Evolutionary conservation across 2,113 vertebrate species (phyloP).

Genomic region (Rattus norvegicus): GRCr8 NC_086022.1:11550501-11551000

Average conservation of each 20-base stretch:
- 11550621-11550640: neutral
- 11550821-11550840: too few relatives aligned
- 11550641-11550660: neutral
- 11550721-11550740: neutral
- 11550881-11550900: neutral
- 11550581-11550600: neutral
- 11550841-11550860: too few relatives aligned
- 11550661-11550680: neutral
- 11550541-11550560: neutral
- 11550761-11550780: too few relatives aligned
- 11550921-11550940: neutral
- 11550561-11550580: neutral
- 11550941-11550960: neutral
- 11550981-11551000: neutral
- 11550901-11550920: neutral
- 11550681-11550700: neutral
- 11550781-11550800: too few relatives aligned
- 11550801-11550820: too few relatives aligned
- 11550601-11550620: neutral
- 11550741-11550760: too few relatives aligned
- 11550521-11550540: neutral
- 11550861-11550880: neutral
- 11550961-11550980: neutral
- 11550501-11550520: neutral
- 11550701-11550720: neutral